These are phyloP conservation scores for Morus bassanus DNA, from an alignment of 2,797 vertebrate genomes.

Conservation along the genomic window DNA sequence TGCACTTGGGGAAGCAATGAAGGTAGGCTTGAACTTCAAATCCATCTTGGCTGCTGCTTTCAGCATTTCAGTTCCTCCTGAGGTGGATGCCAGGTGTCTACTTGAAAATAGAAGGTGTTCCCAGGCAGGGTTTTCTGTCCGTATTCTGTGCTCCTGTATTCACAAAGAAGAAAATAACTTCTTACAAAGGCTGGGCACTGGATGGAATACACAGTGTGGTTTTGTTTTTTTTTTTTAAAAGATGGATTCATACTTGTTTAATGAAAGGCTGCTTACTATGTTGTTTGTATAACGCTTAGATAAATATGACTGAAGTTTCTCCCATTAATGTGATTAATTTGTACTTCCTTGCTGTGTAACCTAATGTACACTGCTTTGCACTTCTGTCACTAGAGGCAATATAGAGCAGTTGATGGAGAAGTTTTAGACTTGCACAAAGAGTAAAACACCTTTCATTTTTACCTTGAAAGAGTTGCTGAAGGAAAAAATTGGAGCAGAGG, in stretches of 20 bases:
- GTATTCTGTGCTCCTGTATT: neutral
- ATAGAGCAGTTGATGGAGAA: neutral
- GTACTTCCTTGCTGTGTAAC: neutral
- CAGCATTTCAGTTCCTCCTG: neutral
- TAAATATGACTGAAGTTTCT: neutral
- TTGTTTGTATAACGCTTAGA: neutral
- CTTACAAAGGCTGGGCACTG: neutral
- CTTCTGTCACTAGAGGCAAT: neutral
- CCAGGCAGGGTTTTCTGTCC: neutral
- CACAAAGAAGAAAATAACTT: neutral
- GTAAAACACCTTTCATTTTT: neutral
- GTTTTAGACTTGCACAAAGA: neutral
- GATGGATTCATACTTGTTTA: neutral
- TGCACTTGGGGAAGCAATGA: neutral
- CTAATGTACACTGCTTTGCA: neutral
- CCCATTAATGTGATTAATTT: neutral
- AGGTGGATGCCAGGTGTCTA: constrained; percentile 33
- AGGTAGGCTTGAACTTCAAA: neutral
- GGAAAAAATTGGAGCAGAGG: neutral
- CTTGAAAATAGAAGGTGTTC: constrained; percentile 34
- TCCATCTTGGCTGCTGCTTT: neutral
- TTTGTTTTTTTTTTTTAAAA: neutral
- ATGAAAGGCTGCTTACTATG: neutral
- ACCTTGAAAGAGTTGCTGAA: neutral
- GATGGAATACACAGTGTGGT: neutral